Evolutionary conservation across 2,797 vertebrate genomes (phyloP).

Genomic region (Trichosurus vulpecula): DNA sequence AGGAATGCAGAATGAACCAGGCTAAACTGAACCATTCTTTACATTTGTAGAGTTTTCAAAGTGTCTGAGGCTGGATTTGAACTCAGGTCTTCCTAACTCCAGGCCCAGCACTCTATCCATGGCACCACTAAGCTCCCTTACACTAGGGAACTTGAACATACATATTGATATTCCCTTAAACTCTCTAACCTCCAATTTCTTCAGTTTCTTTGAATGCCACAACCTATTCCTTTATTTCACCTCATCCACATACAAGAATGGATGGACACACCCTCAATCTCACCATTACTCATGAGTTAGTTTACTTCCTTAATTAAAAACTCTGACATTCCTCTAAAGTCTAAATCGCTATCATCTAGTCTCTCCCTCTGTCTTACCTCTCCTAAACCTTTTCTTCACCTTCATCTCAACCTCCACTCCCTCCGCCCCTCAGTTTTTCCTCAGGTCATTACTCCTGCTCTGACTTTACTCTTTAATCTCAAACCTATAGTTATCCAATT

Average conservation of each 20-base stretch:
- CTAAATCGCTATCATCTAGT: background rate
- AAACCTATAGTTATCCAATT: background rate
- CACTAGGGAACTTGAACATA: background rate
- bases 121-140: background rate
- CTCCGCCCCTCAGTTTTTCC: too few species aligned
- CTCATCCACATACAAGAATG: background rate
- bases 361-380: background rate
- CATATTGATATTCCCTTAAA: background rate
- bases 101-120: background rate
- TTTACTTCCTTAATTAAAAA: background rate
- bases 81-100: background rate
- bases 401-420: background rate
- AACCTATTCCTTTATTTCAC: background rate
- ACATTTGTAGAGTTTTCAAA: background rate
- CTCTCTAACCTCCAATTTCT: background rate
- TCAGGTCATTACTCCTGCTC: background rate
- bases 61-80: background rate
- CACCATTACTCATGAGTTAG: background rate
- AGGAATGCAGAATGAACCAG: background rate
- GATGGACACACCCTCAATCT: background rate
- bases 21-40: background rate
- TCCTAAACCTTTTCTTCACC: background rate
- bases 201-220: background rate
- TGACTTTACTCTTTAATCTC: background rate
- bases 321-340: background rate